Conservation (phyloP, 2,797 vertebrate species). For the Trachops cirrhosus region DNA sequence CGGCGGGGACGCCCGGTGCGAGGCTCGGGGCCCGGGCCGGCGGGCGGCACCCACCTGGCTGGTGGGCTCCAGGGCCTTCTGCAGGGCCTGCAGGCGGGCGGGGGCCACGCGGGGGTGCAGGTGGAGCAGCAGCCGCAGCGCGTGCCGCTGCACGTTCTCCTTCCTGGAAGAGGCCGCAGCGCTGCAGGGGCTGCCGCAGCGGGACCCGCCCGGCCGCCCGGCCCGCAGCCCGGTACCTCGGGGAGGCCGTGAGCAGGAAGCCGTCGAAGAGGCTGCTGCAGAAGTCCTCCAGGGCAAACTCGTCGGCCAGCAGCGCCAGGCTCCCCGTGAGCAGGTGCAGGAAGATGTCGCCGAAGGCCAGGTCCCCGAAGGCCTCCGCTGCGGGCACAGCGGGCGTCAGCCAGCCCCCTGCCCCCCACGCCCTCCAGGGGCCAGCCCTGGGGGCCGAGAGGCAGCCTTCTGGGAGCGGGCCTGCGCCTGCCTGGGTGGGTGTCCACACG, state of each 20-base stretch:
- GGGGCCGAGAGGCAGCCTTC: neutral
- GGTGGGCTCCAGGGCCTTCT: constrained; percentile 93
- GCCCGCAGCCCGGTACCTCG: constrained; percentile 85
- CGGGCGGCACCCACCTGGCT: constrained; percentile 88
- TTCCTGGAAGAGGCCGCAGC: constrained; percentile 84
- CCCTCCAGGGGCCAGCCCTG: accelerated
- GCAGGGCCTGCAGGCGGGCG: constrained; percentile 88
- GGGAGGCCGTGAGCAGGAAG: constrained; percentile 93
- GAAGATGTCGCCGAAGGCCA: constrained; percentile 96
- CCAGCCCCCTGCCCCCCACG: accelerated
- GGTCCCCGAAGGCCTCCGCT: constrained; percentile 96
- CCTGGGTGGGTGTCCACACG: neutral
- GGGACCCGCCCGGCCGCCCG: neutral
- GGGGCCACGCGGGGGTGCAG: constrained; percentile 94
- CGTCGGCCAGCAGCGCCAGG: constrained; percentile 93
- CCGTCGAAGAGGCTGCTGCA: constrained; percentile 92
- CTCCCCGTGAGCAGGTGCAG: constrained; percentile 95
- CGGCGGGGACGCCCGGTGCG: accelerated
- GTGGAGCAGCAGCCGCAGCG: constrained; percentile 92
- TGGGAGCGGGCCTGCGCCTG: neutral
- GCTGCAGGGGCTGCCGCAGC: neutral
- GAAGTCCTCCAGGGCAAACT: constrained; percentile 95
- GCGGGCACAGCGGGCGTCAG: neutral
- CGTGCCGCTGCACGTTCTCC: constrained; percentile 96
- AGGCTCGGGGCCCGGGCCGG: accelerated